phyloP scores from a whole-genome alignment of 2,797 vertebrate species.

The Okamejei kenojei region DNA sequence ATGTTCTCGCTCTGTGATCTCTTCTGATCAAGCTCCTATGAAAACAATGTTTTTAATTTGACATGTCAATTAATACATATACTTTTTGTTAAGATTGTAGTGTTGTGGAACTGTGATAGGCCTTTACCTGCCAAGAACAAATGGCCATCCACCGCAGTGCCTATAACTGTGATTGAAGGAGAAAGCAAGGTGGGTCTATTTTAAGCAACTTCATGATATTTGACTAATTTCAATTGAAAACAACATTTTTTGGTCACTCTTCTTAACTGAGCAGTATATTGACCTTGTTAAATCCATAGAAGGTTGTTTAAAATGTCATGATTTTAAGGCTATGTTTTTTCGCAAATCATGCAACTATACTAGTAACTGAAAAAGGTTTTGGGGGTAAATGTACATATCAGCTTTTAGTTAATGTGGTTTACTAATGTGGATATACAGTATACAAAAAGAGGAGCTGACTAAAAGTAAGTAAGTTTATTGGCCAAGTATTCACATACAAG shows the following conservation, averaged over 20 bases:
- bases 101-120: conserved; percentile 69
- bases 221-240: neutral
- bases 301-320: neutral
- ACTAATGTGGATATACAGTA: neutral
- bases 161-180: conserved; percentile 64
- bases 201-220: neutral
- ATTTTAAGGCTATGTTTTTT: neutral
- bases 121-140: conserved; percentile 64
- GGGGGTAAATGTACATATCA: neutral
- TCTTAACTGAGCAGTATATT: neutral
- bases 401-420: neutral
- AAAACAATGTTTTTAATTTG: neutral
- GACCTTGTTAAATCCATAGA: neutral
- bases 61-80: neutral
- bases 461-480: no score
- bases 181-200: conserved; percentile 58
- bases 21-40: neutral
- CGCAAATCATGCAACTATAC: neutral
- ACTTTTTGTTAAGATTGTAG: conserved; percentile 55
- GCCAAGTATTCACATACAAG: no score
- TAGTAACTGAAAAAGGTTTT: neutral
- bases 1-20: neutral
- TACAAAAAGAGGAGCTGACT: neutral
- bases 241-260: neutral
- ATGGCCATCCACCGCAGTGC: conserved; percentile 69